A percentile compares a stretch with the other conserved stretches of the same genome.
Conservation (phyloP, 2,888 invertebrate genomes). For the Chrysomela aeneicollis region DNA sequence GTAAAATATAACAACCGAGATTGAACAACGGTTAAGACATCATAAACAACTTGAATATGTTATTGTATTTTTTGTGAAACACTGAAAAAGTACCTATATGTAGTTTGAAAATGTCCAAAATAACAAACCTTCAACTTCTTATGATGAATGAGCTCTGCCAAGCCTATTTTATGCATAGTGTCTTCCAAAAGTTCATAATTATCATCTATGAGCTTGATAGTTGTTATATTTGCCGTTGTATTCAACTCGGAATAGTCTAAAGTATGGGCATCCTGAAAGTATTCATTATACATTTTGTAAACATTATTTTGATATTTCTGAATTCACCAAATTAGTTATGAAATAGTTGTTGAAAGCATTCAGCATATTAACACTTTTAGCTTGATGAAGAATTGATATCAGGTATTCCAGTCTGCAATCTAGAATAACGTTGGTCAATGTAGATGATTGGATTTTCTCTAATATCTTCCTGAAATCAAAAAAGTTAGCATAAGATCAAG, state of each 20-base stretch:
- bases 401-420: constrained; percentile 76
- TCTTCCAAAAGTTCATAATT: constrained; percentile 52
- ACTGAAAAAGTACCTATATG: no score
- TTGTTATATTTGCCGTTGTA: constrained; percentile 74
- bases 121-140: constrained; percentile 25
- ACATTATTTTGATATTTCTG: background rate
- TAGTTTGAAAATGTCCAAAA: no score
- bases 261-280: constrained; percentile 68
- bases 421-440: constrained; percentile 76
- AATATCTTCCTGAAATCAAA: constrained; percentile 68
- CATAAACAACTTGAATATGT: background rate
- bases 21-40: background rate
- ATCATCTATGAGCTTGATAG: constrained; percentile 70
- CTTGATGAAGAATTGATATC: constrained; percentile 68
- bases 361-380: constrained; percentile 80
- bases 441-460: constrained; percentile 77
- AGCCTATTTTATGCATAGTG: constrained; percentile 19
- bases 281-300: background rate
- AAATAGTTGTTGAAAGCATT: constrained; percentile 73
- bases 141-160: constrained; percentile 27
- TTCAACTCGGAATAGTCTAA: constrained; percentile 68
- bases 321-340: constrained; percentile 68
- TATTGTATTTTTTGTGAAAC: no score
- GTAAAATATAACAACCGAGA: background rate
- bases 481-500: no score